phyloP scores from a whole-genome alignment of 2,888 invertebrate species.

The Melinaea marsaeus region DNA sequence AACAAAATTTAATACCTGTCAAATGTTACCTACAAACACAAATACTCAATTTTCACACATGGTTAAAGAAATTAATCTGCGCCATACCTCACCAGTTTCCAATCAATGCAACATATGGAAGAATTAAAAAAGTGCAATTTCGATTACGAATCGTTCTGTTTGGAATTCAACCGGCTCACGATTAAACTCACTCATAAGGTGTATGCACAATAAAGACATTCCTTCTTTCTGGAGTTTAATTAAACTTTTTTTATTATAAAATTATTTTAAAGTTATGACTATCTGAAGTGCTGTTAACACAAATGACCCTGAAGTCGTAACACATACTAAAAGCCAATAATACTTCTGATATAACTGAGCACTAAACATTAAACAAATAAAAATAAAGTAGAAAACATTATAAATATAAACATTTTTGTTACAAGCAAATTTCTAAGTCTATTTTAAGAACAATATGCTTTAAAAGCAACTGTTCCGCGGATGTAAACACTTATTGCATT shows the following conservation, averaged over 20 bases:
- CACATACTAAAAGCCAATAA: no score
- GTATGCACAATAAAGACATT: neutral
- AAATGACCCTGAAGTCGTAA: no score
- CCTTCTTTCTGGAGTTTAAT: neutral
- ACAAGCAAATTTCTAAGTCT: no score
- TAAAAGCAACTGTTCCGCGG: neutral
- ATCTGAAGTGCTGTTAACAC: no score
- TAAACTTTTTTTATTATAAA: neutral
- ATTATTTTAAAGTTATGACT: no score
- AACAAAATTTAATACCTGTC: no score
- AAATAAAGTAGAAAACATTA: no score
- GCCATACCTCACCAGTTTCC: conserved; percentile 12
- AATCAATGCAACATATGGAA: conserved; percentile 26
- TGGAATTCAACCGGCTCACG: conserved; percentile 22
- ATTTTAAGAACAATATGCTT: neutral
- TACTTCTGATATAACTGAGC: no score
- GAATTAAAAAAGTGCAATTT: conserved; percentile 28
- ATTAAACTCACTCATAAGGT: conserved; percentile 21
- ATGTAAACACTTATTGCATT: conserved; percentile 12
- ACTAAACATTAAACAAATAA: no score
- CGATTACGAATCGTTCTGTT: conserved; percentile 27
- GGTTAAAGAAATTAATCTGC: conserved; percentile 5
- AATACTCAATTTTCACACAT: neutral
- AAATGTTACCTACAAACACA: neutral
- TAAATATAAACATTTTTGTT: no score